Percentiles rank a stretch among this genome's conserved stretches.
These are phyloP conservation scores for Platalea minor DNA, from an alignment of 2,797 vertebrate species.

Conservation along the genomic window DNA sequence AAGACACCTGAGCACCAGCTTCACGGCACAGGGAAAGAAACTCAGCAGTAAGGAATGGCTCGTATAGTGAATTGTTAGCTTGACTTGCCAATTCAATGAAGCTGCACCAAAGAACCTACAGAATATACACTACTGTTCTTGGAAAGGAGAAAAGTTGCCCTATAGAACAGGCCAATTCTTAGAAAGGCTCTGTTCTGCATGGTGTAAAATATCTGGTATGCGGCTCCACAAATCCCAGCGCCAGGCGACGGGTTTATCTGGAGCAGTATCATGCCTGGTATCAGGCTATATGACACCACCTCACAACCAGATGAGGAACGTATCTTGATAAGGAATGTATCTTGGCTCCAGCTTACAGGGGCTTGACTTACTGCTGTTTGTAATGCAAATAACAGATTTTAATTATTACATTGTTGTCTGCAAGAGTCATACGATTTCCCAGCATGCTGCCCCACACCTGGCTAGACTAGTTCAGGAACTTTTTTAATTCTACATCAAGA, in stretches of 20 bases:
- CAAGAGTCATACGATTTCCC: not conserved
- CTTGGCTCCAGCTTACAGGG: not conserved
- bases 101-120: not conserved
- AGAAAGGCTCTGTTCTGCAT: not conserved
- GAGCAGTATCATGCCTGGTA: not conserved
- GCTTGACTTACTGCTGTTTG: not conserved
- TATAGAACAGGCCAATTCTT: not conserved
- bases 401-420: not conserved
- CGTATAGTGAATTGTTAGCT: rapidly evolving
- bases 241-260: not conserved
- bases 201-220: not conserved
- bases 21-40: not conserved
- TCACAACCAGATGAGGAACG: not conserved
- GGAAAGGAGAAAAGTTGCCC: not conserved
- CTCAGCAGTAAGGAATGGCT: not conserved
- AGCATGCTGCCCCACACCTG: not conserved
- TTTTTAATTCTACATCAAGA: not conserved
- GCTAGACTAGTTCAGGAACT: not conserved
- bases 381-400: not conserved
- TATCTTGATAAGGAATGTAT: not conserved
- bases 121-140: not conserved
- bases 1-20: not conserved
- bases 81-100: not conserved
- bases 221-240: not conserved
- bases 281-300: not conserved